Conservation (phyloP, 2,888 invertebrate species). For the Artemia sinica region DNA sequence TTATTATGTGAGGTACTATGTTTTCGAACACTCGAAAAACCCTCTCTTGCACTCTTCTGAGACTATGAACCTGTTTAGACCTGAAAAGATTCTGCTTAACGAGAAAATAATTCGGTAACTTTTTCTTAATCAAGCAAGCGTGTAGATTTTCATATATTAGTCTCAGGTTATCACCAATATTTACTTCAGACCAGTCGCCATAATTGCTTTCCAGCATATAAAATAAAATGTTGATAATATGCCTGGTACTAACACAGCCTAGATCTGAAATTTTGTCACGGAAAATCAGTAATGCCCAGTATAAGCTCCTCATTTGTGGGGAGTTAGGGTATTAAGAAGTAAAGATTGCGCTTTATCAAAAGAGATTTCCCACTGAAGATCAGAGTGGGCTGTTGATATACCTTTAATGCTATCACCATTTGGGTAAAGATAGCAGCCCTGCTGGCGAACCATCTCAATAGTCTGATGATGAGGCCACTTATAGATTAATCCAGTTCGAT, state of each 20-base stretch:
- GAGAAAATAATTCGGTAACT: constrained; percentile 54
- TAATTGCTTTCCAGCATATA: constrained; percentile 58
- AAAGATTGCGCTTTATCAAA: constrained; percentile 60
- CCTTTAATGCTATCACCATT: constrained; percentile 47
- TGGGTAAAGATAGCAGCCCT: constrained; percentile 52
- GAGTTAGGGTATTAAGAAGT: constrained; percentile 50
- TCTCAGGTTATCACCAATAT: constrained; percentile 48
- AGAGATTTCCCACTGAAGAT: constrained; percentile 57
- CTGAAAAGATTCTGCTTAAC: constrained; percentile 52
- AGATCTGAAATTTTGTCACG: constrained; percentile 52
- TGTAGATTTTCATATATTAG: constrained; percentile 46
- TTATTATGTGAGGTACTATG: constrained; percentile 35
- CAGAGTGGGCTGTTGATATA: constrained; percentile 42
- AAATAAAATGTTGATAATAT: constrained; percentile 53
- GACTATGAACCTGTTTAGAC: constrained; percentile 44
- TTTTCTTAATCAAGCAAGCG: constrained; percentile 41
- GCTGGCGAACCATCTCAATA: constrained; percentile 45
- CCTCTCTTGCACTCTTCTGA: constrained; percentile 46
- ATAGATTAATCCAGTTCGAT: constrained; percentile 39
- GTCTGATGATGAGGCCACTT: constrained; percentile 51
- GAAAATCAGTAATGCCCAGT: constrained; percentile 47
- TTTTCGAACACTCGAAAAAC: constrained; percentile 50
- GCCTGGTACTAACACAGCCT: constrained; percentile 47
- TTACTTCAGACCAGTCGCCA: constrained; percentile 52
- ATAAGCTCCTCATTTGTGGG: constrained; percentile 52